These are phyloP conservation scores for Nipponia nippon DNA, from an alignment of 2,113 vertebrate genomes.

Conservation along the genomic window DNA sequence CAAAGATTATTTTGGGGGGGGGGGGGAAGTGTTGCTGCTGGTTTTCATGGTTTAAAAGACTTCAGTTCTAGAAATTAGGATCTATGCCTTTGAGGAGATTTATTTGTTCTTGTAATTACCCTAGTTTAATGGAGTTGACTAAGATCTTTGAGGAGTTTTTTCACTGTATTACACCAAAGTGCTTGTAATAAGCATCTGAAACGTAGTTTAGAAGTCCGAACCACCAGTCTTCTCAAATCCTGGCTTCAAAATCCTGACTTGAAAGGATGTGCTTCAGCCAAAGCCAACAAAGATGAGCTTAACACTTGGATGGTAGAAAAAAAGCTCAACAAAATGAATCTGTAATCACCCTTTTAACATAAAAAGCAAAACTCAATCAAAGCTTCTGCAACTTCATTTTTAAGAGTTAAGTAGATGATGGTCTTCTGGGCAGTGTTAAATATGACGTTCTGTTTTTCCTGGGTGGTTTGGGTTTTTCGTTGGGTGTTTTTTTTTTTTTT, in stretches of 20 bases:
- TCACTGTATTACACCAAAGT: not conserved
- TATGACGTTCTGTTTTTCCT: not conserved
- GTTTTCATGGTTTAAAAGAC: not conserved
- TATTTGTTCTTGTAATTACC: not conserved
- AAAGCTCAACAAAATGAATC: not conserved
- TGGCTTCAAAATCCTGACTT: not conserved
- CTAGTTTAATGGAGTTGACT: not conserved
- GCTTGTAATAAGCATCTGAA: not conserved
- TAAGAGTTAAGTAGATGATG: not conserved
- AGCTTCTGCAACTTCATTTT: not conserved
- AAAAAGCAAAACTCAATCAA: not conserved
- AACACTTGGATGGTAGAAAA: not conserved
- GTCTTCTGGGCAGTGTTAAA: not conserved
- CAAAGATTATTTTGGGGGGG: not conserved
- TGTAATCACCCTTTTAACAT: not conserved
- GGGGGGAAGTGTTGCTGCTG: not conserved
- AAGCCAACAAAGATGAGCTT: not conserved
- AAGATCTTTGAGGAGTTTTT: not conserved
- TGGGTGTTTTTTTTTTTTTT: too few species aligned
- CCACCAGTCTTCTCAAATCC: not conserved
- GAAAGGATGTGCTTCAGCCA: not conserved
- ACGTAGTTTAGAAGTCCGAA: not conserved
- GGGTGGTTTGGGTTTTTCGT: too few species aligned
- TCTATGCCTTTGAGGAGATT: not conserved
- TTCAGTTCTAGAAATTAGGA: not conserved